Evolutionary conservation across 2,113 vertebrate species (phyloP).

Genomic region (Ptilorrhoa leucosticta): DNA sequence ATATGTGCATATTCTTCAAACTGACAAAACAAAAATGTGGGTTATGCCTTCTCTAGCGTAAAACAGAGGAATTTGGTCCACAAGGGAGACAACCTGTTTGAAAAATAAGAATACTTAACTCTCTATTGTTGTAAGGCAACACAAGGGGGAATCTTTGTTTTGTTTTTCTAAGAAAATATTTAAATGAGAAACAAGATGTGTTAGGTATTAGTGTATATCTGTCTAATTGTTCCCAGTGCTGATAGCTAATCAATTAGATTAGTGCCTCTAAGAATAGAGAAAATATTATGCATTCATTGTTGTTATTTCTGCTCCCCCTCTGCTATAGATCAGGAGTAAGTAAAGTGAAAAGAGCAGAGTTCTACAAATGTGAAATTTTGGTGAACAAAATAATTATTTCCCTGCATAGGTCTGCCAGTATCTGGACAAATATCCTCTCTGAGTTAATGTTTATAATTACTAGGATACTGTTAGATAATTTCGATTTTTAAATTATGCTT

Average conservation of each 20-base stretch:
- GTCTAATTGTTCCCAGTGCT: slow-evolving; percentile 17
- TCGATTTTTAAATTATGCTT: background rate
- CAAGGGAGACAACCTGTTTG: background rate
- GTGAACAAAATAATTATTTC: background rate
- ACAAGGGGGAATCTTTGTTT: background rate
- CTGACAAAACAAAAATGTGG: background rate
- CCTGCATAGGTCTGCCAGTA: background rate
- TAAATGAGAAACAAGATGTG: background rate
- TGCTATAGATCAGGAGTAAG: background rate
- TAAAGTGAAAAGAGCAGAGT: background rate
- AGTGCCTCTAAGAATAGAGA: background rate
- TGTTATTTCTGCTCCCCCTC: background rate
- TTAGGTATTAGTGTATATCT: background rate
- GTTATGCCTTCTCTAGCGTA: background rate
- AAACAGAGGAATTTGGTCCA: background rate
- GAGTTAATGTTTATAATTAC: background rate
- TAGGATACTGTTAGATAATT: background rate
- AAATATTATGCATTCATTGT: background rate
- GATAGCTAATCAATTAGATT: slow-evolving; percentile 10
- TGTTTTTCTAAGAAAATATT: background rate
- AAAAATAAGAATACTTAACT: background rate
- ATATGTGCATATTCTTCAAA: background rate
- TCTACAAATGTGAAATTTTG: background rate
- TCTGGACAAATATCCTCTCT: background rate
- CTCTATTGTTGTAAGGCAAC: background rate